A percentile compares a stretch with the other conserved stretches of the same genome.
Evolutionary conservation across 2,888 invertebrate genomes (phyloP).

Genomic region (Xylocampa areola): DNA sequence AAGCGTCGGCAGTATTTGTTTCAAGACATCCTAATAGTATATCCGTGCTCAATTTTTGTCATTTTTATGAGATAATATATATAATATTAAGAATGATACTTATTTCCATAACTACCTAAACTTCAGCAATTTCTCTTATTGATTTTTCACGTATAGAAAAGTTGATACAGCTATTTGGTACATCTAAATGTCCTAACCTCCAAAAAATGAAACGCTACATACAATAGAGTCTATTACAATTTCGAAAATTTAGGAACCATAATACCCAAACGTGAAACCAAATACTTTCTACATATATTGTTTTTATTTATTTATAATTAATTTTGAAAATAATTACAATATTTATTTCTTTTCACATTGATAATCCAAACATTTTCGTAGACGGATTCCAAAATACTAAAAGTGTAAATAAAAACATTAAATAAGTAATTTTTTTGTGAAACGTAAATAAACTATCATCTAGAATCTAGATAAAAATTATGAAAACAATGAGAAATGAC

Average conservation of each 20-base stretch:
- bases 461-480: conserved; percentile 83
- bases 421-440: conserved; percentile 76
- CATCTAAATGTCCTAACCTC: conserved; percentile 87
- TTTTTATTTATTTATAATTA: conserved; percentile 82
- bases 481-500: conserved; percentile 80
- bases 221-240: conserved; percentile 90
- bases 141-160: conserved; percentile 87
- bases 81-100: conserved; percentile 80
- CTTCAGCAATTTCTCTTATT: conserved; percentile 84
- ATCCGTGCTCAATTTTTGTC: conserved; percentile 86
- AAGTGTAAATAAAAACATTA: conserved; percentile 80
- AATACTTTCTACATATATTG: conserved; percentile 85
- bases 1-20: conserved; percentile 86
- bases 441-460: conserved; percentile 85
- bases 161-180: conserved; percentile 89
- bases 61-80: conserved; percentile 76
- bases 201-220: conserved; percentile 88
- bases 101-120: conserved; percentile 86
- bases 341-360: conserved; percentile 81
- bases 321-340: conserved; percentile 88
- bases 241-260: conserved; percentile 90
- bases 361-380: conserved; percentile 86
- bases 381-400: conserved; percentile 87
- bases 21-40: conserved; percentile 85
- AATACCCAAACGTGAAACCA: conserved; percentile 89